These are phyloP conservation scores for Diarsia mendica DNA, from an alignment of 2,888 invertebrate species.

Conservation along the genomic window DNA sequence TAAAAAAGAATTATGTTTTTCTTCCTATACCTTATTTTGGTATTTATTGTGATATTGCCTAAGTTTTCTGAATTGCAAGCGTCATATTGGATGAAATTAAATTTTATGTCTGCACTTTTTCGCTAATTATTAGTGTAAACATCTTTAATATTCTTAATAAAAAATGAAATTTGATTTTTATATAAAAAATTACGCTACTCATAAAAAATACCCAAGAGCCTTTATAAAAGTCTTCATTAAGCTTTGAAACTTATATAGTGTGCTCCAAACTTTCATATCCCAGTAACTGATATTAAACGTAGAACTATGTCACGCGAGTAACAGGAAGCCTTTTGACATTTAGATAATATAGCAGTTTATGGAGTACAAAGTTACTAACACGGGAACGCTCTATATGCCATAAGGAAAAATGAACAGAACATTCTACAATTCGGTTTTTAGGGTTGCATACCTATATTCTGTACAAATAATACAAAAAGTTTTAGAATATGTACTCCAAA, in stretches of 20 bases:
- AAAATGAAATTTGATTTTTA: no score
- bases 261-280: conserved; percentile 7
- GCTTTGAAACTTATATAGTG: not conserved
- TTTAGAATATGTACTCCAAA: no score
- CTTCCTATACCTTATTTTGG: not conserved
- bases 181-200: not conserved
- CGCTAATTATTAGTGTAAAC: not conserved
- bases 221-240: not conserved
- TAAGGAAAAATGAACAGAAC: not conserved
- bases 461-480: no score
- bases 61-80: not conserved
- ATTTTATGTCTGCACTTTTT: not conserved
- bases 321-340: not conserved
- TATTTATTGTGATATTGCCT: not conserved
- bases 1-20: not conserved
- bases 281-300: conserved; percentile 24
- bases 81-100: not conserved
- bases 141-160: no score
- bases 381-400: conserved; percentile 6
- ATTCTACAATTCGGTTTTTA: no score
- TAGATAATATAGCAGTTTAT: not conserved
- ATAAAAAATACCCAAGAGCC: not conserved
- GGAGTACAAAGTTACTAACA: conserved; percentile 9
- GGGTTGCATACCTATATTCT: no score
- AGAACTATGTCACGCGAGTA: conserved; percentile 14